Percentiles rank a stretch among this genome's conserved stretches.
Conservation (phyloP, 1,140 invertebrate species). For the Stegodyphus dumicola region DNA sequence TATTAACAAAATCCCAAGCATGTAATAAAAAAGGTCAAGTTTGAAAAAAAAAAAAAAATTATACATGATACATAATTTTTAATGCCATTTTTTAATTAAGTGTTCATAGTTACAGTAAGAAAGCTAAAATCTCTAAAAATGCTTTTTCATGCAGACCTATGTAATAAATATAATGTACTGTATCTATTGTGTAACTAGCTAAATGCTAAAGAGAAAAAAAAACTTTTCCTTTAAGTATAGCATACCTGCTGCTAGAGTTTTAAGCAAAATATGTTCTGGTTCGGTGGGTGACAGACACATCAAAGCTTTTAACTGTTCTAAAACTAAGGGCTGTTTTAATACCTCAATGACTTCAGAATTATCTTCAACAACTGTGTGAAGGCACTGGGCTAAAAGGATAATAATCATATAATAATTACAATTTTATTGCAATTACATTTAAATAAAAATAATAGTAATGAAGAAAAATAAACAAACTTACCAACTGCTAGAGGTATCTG, state of each 20-base stretch:
- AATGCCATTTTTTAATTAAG: too few relatives aligned
- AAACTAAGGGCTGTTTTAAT: slow-evolving; percentile 36
- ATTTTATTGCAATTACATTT: not conserved
- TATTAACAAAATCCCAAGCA: too few relatives aligned
- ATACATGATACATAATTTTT: too few relatives aligned
- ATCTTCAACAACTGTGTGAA: slow-evolving; percentile 77
- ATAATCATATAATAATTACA: not conserved
- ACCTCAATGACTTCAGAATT: slow-evolving; percentile 70
- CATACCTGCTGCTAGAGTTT: slow-evolving; percentile 61
- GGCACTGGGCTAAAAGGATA: slow-evolving; percentile 72
- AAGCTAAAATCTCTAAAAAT: too few relatives aligned
- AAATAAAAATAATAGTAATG: not conserved
- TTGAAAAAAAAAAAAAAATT: too few relatives aligned
- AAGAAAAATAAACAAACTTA: slow-evolving; percentile 61
- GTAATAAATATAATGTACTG: too few relatives aligned
- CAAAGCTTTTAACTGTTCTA: slow-evolving; percentile 4
- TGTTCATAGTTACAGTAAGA: too few relatives aligned
- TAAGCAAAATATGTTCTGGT: slow-evolving; percentile 52
- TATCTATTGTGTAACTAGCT: too few relatives aligned
- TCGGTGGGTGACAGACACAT: not conserved
- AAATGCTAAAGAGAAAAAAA: too few relatives aligned
- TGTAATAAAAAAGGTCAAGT: too few relatives aligned
- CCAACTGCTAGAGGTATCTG: slow-evolving; percentile 73
- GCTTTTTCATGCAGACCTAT: too few relatives aligned
- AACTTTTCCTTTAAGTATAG: not conserved